Evolutionary conservation across 2,797 vertebrate genomes (phyloP).

Genomic region (Distichodus sexfasciatus): DNA sequence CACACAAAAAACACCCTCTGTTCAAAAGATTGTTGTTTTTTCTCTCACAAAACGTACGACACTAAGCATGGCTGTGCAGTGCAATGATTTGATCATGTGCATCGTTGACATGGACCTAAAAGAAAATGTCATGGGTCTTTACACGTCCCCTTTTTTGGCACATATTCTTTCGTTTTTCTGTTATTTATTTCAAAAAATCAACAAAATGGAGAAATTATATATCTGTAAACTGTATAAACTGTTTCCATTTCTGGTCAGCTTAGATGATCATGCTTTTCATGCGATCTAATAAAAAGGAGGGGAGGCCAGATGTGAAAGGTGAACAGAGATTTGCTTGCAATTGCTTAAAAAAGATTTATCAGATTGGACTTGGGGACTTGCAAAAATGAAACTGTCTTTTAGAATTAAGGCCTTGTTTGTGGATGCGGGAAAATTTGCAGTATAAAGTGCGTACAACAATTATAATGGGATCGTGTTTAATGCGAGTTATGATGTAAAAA

Average conservation of each 20-base stretch:
- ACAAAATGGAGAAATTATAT: slow-evolving; percentile 22
- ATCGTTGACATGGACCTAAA: slow-evolving; percentile 39
- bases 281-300: slow-evolving; percentile 6
- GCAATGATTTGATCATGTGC: slow-evolving; percentile 23
- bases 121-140: slow-evolving; percentile 39
- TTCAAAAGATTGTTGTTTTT: slow-evolving; percentile 34
- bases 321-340: not conserved
- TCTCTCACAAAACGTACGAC: slow-evolving; percentile 51
- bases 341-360: slow-evolving; percentile 8
- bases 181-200: slow-evolving; percentile 11
- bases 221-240: slow-evolving; percentile 9
- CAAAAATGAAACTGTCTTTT: slow-evolving; percentile 3
- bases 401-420: slow-evolving; percentile 29
- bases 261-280: slow-evolving; percentile 19
- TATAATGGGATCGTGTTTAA: slow-evolving; percentile 51
- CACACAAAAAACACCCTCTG: too few relatives aligned
- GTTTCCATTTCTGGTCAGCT: slow-evolving; percentile 24
- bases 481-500: slow-evolving; percentile 50
- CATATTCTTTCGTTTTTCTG: slow-evolving; percentile 1
- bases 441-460: slow-evolving; percentile 69
- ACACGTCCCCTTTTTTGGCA: slow-evolving; percentile 24
- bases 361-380: not conserved
- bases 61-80: slow-evolving; percentile 43
- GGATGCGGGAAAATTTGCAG: slow-evolving; percentile 53
- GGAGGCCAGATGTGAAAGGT: slow-evolving; percentile 26